A percentile compares a stretch with the other conserved stretches of the same genome.
Conservation (phyloP, 1,140 invertebrate genomes). For the Aphelenchoides avenae region DNA sequence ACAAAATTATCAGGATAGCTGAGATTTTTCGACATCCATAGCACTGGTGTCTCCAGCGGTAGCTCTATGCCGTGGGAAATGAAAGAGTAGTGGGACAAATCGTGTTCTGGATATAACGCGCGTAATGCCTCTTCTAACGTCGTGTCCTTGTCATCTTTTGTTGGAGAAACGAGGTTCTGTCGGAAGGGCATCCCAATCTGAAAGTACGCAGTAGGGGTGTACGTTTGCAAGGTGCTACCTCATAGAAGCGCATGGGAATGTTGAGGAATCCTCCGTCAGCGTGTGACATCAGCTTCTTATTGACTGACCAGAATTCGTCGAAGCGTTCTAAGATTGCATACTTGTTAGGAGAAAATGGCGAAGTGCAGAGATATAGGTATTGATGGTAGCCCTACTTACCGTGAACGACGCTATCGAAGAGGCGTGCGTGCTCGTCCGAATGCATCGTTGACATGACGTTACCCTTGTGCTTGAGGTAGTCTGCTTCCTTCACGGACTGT, state of each 20-base stretch:
- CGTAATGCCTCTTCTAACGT: constrained; percentile 16
- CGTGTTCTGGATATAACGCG: constrained; percentile 24
- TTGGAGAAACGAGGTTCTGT: constrained; percentile 20
- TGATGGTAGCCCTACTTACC: constrained; percentile 65
- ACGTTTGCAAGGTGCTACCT: constrained; percentile 67
- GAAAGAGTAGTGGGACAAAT: constrained; percentile 48
- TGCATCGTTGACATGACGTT: constrained; percentile 89
- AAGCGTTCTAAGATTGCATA: constrained; percentile 81
- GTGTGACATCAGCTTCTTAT: constrained; percentile 77
- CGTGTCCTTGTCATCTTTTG: constrained; percentile 18
- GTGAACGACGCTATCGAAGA: constrained; percentile 88
- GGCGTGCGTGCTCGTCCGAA: constrained; percentile 91
- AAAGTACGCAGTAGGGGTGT: constrained; percentile 66
- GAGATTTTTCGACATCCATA: constrained; percentile 94
- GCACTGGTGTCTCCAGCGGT: constrained; percentile 80
- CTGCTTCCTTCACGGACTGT: constrained; percentile 92
- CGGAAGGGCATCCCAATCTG: constrained; percentile 63
- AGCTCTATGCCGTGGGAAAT: constrained; percentile 83
- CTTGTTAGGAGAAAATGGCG: constrained; percentile 3
- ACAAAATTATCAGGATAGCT: constrained; percentile 98
- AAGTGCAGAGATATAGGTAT: too few species aligned
- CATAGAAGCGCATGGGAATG: constrained; percentile 45
- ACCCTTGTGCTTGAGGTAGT: constrained; percentile 86
- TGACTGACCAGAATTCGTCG: constrained; percentile 97
- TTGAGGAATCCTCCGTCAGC: constrained; percentile 64